Base-by-base conservation (phyloP, 2,113 vertebrate genomes). In the Mesembrinibis cayennensis region DNA sequence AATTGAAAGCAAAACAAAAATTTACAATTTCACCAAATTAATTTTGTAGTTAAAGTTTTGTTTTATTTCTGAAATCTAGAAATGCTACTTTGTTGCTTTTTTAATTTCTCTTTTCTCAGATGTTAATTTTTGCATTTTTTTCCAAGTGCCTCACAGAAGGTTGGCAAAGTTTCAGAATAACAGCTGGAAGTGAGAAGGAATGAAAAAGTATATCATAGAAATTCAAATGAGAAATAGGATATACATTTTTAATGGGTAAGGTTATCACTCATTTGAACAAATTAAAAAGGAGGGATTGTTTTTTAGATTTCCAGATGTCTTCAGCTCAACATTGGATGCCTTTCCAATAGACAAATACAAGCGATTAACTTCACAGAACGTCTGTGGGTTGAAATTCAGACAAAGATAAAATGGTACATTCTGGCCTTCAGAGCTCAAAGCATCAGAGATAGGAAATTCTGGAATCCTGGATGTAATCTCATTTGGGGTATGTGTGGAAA, bases 151-250 rank as follows among this genome's bases (percentile, higher is more conserved):
- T 94, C 84, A 53, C 87, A 90, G 94, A 91, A 93, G 71, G n/a
- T 86, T 94, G 95, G 94, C 94, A 90, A 50, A 73, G 49, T 63
- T 95, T 89, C 97, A 97, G 91, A 93, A 97, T 95, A 97, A 97
- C 94, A 97, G 89, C 97, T 97, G 95, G 94, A 96, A 90, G 91
- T 73, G 62, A 95, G 84, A 82, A 94, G 70, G 89, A 93, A 94
- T 85, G 73, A 85, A 94, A 94, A 95, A 89, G 27, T 82, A 30
- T 96, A 94, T 92, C 53, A 93, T 16, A 93, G 90, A 90, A 83
- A 97, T 97, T 95, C 85, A 97, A 96, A 97, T 94, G 92, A 94
- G 95, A 95, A 90, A 92, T 92, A 94, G 45, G 88, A 92, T 96
- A 95, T 88, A 86, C 92, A 94, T 94, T 97, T 97, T 97, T 97